These are phyloP conservation scores for Ormyrus pomaceus DNA, from an alignment of 2,888 invertebrate genomes.

Conservation along the genomic window DNA sequence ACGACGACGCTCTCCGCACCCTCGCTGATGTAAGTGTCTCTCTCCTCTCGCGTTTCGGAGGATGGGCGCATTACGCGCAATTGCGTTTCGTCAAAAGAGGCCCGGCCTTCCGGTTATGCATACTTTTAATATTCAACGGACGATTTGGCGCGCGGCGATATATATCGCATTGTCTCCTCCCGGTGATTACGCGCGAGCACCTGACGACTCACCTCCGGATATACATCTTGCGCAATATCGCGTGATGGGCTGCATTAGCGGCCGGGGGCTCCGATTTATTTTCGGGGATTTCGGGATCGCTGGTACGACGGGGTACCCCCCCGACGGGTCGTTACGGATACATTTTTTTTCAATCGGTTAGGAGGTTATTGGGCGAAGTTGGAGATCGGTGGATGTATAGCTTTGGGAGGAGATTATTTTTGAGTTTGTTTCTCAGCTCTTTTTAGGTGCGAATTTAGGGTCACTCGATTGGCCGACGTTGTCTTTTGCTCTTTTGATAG, in stretches of 20 bases:
- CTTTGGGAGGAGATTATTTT: too few relatives aligned
- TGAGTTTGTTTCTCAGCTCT: too few relatives aligned
- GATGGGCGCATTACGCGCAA: slow-evolving; percentile 4
- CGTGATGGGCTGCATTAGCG: slow-evolving; percentile 30
- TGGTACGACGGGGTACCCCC: too few relatives aligned
- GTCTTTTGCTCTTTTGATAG: too few relatives aligned
- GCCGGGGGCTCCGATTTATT: not conserved
- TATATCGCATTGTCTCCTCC: too few relatives aligned
- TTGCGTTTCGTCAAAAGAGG: slow-evolving; percentile 7
- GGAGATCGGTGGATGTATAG: too few relatives aligned
- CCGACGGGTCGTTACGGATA: too few relatives aligned
- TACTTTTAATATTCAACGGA: slow-evolving; percentile 48
- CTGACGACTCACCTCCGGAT: not conserved
- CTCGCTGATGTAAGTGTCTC: not conserved
- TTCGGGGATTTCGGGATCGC: not conserved
- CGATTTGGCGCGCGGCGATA: slow-evolving; percentile 22
- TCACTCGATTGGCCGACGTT: too few relatives aligned
- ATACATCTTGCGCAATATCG: slow-evolving; percentile 12
- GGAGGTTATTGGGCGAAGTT: too few relatives aligned
- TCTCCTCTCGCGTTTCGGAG: not conserved
- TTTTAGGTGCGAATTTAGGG: too few relatives aligned
- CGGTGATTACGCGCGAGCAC: slow-evolving; percentile 1
- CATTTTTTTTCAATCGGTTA: too few relatives aligned
- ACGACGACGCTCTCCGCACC: not conserved
- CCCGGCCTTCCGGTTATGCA: slow-evolving; percentile 22